Base-by-base conservation (phyloP, 2,888 invertebrate genomes). In the Dicycla oo region DNA sequence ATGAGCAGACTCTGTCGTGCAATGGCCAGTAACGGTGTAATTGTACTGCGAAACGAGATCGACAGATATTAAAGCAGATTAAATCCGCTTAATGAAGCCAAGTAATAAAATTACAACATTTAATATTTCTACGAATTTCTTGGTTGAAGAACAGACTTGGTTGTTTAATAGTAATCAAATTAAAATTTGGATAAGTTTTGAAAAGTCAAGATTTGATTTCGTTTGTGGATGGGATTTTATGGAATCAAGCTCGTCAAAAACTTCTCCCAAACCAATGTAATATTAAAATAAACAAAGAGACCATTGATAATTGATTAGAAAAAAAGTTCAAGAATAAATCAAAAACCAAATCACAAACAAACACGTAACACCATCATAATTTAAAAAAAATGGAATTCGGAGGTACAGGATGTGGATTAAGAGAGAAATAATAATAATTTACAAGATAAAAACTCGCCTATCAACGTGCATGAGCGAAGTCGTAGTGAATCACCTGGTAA, bases 21-120 rank as follows among this genome's bases (percentile, higher is more conserved):
- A 92, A 94, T 94, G 93, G 92, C 92, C 93, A 91, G 92, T 95
- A 94, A 95, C 95, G 94, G 93, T 94, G 91, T 94, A 94, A 95
- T 95, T 94, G 93, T 94, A 92, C 91, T 91, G 90, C 90, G 90
- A 92, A 94, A 94, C 88, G 93, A 94, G 94, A 94, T 95, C 93
- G 92, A 91, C 90, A 91, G 94, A 94, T 94, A 94, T 93, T 92
- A 92, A 93, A 88, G 87, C 86, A 92, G 93, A 95, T 95, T 94
- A 93, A 94, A 93, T 93, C 91, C 89, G 89, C 89, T 90, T 91
- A 94, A 94, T 93, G 93, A 93, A 92, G 90, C 90, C 89, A 87
- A 89, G 89, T 88, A 89, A 93, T 90, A 89, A 88, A 90, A 90
- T 89, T 89, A 87, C 80, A 85, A 85, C 84, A 88, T 90, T 74